Percentiles rank a stretch among this genome's conserved stretches.
Evolutionary conservation across 2,797 vertebrate species (phyloP).

Genomic region (Melanotaenia pygmaea): DNA sequence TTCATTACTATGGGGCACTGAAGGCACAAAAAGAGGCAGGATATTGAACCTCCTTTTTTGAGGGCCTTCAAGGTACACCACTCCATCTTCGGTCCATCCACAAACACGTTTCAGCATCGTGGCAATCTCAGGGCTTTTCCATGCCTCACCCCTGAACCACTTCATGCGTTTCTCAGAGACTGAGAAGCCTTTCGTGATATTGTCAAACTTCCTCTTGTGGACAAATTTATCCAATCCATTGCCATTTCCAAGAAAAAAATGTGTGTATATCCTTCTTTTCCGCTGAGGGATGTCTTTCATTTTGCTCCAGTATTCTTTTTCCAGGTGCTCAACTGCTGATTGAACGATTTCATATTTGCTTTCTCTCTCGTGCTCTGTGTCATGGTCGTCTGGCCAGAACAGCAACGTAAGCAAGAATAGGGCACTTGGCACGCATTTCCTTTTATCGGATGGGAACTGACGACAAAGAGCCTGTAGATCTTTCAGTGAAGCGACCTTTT

Average conservation of each 20-base stretch:
- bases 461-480: slow-evolving; percentile 76
- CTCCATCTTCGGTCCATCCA: slow-evolving; percentile 86
- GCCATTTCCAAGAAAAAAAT: slow-evolving; percentile 84
- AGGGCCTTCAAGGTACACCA: slow-evolving; percentile 81
- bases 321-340: slow-evolving; percentile 78
- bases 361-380: slow-evolving; percentile 68
- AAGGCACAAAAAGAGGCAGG: slow-evolving; percentile 72
- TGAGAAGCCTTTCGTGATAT: slow-evolving; percentile 49
- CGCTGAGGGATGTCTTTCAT: slow-evolving; percentile 81
- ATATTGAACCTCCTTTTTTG: slow-evolving; percentile 75
- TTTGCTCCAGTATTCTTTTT: slow-evolving; percentile 73
- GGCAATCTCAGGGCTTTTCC: slow-evolving; percentile 71
- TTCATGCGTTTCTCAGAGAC: slow-evolving; percentile 74
- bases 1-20: slow-evolving; percentile 84
- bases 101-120: slow-evolving; percentile 76
- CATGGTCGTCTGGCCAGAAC: slow-evolving; percentile 87
- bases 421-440: slow-evolving; percentile 74
- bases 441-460: slow-evolving; percentile 76
- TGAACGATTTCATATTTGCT: slow-evolving; percentile 79
- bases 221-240: slow-evolving; percentile 72
- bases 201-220: slow-evolving; percentile 77
- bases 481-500: slow-evolving; percentile 63
- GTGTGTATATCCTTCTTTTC: slow-evolving; percentile 83
- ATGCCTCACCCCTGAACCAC: slow-evolving; percentile 74
- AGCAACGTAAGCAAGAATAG: slow-evolving; percentile 84